A percentile compares a stretch with the other conserved stretches of the same genome.
These are phyloP conservation scores for Himalopsyche kuldschensis DNA, from an alignment of 2,888 invertebrate species.

Conservation along the genomic window DNA sequence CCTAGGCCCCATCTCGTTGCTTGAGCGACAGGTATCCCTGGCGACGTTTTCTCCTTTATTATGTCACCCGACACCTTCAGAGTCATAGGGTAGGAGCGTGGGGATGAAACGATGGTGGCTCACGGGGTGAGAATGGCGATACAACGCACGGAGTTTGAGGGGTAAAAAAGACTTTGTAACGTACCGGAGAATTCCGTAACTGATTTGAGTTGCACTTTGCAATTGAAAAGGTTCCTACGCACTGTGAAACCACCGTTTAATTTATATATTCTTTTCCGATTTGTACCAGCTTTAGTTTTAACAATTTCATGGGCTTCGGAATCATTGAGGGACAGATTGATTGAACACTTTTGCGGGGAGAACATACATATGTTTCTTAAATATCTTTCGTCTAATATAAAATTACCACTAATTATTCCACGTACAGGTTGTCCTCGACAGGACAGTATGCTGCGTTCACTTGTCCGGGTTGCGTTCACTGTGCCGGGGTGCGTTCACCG, in stretches of 20 bases:
- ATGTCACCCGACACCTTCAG: not conserved
- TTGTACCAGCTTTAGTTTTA: too few relatives aligned
- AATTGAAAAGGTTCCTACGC: not conserved
- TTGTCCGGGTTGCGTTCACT: too few relatives aligned
- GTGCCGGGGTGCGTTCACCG: too few relatives aligned
- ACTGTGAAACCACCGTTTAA: not conserved
- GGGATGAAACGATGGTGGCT: not conserved
- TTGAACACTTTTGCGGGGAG: too few relatives aligned
- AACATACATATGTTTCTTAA: too few relatives aligned
- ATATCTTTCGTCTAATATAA: too few relatives aligned
- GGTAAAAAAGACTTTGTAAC: not conserved
- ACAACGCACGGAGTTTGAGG: not conserved
- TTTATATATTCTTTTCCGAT: too few relatives aligned
- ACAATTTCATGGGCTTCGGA: too few relatives aligned
- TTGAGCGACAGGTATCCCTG: conserved; percentile 1
- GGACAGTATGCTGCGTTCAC: too few relatives aligned
- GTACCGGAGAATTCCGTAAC: not conserved
- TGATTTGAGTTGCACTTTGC: not conserved
- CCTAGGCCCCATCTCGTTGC: not conserved
- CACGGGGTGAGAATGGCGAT: not conserved
- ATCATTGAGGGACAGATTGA: too few relatives aligned
- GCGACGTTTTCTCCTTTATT: not conserved
- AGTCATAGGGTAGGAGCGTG: not conserved
- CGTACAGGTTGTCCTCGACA: too few relatives aligned
- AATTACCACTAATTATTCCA: too few relatives aligned